Conservation (phyloP, 2,888 invertebrate species). For the Salpingus planirostris region DNA sequence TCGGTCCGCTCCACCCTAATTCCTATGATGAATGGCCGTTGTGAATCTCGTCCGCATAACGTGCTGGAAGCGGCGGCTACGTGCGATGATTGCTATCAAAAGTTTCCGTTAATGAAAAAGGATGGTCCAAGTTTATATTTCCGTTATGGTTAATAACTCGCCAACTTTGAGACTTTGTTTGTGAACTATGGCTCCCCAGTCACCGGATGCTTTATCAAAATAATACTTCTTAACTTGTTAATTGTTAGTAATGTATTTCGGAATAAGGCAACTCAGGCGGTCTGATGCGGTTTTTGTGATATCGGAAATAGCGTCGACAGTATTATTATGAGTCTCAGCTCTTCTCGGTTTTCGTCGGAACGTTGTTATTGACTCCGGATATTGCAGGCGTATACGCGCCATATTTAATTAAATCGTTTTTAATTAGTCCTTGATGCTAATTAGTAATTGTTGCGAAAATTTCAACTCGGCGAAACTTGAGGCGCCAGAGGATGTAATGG, state of each 20-base stretch:
- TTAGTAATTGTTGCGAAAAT: conserved; percentile 13
- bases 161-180: conserved; percentile 28
- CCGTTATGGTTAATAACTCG: conserved; percentile 35
- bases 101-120: conserved; percentile 34
- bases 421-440: conserved; percentile 18
- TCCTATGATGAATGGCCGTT: too few relatives aligned
- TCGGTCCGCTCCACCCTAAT: too few relatives aligned
- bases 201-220: conserved; percentile 34
- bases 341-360: too few relatives aligned
- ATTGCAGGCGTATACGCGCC: too few relatives aligned
- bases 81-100: conserved; percentile 25
- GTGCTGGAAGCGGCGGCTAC: conserved; percentile 10
- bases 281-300: too few relatives aligned
- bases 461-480: too few relatives aligned
- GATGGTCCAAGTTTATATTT: conserved; percentile 36
- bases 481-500: too few relatives aligned
- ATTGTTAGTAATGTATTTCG: conserved; percentile 31
- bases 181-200: conserved; percentile 28
- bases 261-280: too few relatives aligned
- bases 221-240: conserved; percentile 36
- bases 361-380: too few relatives aligned
- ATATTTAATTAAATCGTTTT: conserved; percentile 21
- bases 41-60: too few relatives aligned
- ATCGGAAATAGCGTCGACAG: too few relatives aligned
- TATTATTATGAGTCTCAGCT: too few relatives aligned